Evolutionary conservation across 1,140 invertebrate species (phyloP), one percentile per base, ranked within the genome.

Genomic region (Orius laevigatus): DNA sequence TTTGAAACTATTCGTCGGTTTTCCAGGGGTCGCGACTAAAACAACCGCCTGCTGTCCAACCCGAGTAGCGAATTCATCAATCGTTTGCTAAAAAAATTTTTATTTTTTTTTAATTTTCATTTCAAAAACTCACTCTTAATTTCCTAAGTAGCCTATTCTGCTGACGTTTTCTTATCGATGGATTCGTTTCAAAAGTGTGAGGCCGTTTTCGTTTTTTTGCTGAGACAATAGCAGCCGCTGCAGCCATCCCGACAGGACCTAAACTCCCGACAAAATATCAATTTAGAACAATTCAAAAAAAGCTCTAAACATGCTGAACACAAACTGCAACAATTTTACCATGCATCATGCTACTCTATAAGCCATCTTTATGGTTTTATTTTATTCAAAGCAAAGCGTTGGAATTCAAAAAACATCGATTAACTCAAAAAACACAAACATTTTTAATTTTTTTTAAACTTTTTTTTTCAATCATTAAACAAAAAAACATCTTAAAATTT

Each of bases 31-130:
- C 40, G 90, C 90, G 47, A 95, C 89, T 60, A 96, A 68, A 19
- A 97, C 90, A 34, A 96, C 79, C 0, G 93, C 93, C 66, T 97
- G 93, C 62, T 96, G 92, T n/a, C 93, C 93, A 39, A 97, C 91
- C 51, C 93, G 70, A 0, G 89, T 93, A 40, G 91, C 88, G 67
- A 95, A 97, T 65, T 97, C 93, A 61, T 96, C 92, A 62, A 97
- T 95, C 9, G 90, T 87, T 84, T 93, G 78, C 79, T 93, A 70
- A 50, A 53, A 14, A 42, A 16, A 16, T 38, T 16, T 4, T 4
- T 16, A 38, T 4, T 34, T 8, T 34, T 34, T 8, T 34, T 34
- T n/a, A 38, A 38, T 38, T 4, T 38, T 38, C 36, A 16, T 38
- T n/a, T n/a, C 3, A n/a, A n/a, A 38, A 38, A 64, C 69, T 68